phyloP scores from a whole-genome alignment of 2,797 vertebrate genomes.

The Xyrichtys novacula region DNA sequence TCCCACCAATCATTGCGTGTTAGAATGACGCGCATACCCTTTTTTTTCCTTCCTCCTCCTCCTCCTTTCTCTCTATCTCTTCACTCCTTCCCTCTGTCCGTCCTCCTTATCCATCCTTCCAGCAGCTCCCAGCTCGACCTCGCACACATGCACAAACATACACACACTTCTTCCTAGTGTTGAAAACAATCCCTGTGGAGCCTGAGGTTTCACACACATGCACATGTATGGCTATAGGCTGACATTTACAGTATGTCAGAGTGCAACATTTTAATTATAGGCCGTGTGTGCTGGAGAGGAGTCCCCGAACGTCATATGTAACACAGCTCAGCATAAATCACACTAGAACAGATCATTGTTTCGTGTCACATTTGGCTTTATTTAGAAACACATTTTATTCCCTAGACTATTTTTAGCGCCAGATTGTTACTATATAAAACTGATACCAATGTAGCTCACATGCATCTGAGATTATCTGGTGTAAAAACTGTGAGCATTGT shows the following conservation, averaged over 20 bases:
- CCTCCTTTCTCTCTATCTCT: conserved; percentile 12
- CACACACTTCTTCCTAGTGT: conserved; percentile 13
- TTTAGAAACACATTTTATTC: conserved; percentile 16
- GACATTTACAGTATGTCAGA: conserved; percentile 54
- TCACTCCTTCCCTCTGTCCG: conserved; percentile 30
- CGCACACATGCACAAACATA: conserved; percentile 19
- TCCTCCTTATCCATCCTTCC: conserved; percentile 48
- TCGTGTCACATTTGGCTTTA: conserved; percentile 20
- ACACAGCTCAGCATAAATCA: neutral
- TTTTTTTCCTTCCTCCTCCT: conserved; percentile 22
- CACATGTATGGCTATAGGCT: conserved; percentile 30
- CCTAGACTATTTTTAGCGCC: conserved; percentile 22
- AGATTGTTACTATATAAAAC: neutral
- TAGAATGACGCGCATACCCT: conserved; percentile 70
- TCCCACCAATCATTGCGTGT: conserved; percentile 73
- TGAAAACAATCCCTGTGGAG: conserved; percentile 36
- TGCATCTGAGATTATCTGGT: neutral
- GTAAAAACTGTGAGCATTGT: neutral
- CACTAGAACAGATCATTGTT: neutral
- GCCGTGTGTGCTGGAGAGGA: conserved; percentile 5
- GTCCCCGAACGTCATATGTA: conserved; percentile 1
- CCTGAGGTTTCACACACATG: conserved; percentile 46
- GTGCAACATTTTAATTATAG: conserved; percentile 38
- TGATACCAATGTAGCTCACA: neutral
- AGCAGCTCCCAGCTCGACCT: conserved; percentile 19